phyloP scores from a whole-genome alignment of 2,888 invertebrate genomes.

The Sesia bembeciformis region DNA sequence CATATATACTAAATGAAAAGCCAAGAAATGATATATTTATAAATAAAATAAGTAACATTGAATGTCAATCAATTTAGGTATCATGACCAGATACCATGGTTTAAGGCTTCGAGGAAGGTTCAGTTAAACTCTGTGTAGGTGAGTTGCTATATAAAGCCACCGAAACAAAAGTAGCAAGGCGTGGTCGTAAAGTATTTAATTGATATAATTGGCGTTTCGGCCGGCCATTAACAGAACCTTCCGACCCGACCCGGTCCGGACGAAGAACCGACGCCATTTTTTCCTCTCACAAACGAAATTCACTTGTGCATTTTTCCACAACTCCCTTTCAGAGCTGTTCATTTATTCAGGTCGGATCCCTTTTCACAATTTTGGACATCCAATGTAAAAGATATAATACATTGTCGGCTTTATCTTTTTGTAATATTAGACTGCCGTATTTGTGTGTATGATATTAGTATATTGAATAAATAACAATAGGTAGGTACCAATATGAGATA shows the following conservation, averaged over 20 bases:
- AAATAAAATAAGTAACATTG: no score
- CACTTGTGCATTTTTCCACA: constrained; percentile 44
- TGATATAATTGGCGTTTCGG: constrained; percentile 67
- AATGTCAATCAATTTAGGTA: no score
- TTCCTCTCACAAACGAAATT: constrained; percentile 41
- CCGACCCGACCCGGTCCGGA: constrained; percentile 29
- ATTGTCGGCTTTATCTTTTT: constrained; percentile 3
- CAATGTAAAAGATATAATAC: constrained; percentile 25
- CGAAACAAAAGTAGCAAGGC: constrained; percentile 3
- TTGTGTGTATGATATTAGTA: neutral
- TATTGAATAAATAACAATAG: neutral
- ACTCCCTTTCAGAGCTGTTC: constrained; percentile 50
- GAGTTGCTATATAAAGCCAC: neutral
- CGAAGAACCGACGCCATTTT: constrained; percentile 46
- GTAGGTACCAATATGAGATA: neutral
- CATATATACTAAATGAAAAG: no score
- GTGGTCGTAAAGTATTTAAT: constrained; percentile 57
- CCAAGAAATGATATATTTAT: no score
- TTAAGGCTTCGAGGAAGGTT: no score
- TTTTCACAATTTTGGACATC: constrained; percentile 38
- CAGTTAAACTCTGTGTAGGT: no score
- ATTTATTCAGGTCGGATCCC: constrained; percentile 52
- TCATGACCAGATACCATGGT: no score
- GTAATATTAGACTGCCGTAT: neutral
- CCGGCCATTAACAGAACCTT: constrained; percentile 50